Conservation (phyloP, 2,797 vertebrate species). For the Molossus alvarezi region DNA sequence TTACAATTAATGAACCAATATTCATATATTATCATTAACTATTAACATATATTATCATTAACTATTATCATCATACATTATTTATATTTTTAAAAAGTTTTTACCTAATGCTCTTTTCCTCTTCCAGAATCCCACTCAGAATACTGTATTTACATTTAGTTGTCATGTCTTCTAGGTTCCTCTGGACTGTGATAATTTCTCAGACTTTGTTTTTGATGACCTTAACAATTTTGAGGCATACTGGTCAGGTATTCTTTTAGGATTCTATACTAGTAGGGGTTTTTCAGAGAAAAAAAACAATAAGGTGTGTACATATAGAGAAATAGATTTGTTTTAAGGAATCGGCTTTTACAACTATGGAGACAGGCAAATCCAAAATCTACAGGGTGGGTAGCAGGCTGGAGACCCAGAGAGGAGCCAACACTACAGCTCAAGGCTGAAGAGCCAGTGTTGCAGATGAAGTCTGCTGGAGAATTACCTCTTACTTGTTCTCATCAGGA, state of each 20-base stretch:
- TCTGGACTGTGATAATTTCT: neutral
- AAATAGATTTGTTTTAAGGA: neutral
- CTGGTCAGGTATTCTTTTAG: neutral
- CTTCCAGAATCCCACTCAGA: neutral
- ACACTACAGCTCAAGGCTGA: neutral
- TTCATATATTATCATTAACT: neutral
- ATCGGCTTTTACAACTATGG: neutral
- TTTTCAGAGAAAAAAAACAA: neutral
- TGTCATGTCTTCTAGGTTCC: neutral
- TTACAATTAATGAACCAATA: neutral
- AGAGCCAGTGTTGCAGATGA: neutral
- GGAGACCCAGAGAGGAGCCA: neutral
- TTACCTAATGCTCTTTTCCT: neutral
- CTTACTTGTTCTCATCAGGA: neutral
- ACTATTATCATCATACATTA: neutral
- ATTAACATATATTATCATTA: neutral
- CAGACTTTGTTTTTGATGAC: neutral
- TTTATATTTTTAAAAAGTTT: neutral
- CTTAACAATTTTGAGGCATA: neutral
- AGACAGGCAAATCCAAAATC: neutral
- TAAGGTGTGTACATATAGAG: neutral
- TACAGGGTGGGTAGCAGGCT: neutral
- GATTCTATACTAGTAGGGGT: neutral
- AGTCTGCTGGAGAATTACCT: neutral
- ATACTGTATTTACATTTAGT: neutral